These are phyloP conservation scores for Aulostomus chinensis DNA, from an alignment of 2,797 vertebrate genomes.

Conservation along the genomic window DNA sequence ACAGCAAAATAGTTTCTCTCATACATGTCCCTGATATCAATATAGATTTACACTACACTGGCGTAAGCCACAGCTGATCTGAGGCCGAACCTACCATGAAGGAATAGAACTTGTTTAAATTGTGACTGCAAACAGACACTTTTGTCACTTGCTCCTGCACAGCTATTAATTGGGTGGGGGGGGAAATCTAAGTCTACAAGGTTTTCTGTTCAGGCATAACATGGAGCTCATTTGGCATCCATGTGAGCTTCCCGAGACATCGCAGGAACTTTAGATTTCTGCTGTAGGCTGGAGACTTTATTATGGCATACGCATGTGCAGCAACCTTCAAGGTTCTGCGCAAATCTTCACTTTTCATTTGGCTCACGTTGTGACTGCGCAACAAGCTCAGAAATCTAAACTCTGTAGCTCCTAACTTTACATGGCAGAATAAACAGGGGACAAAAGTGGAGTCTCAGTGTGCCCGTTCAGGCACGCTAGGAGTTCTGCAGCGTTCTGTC, in stretches of 20 bases:
- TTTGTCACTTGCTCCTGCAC: too few species aligned
- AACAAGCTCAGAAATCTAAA: slow-evolving; percentile 1
- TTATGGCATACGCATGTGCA: background rate
- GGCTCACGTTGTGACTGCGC: background rate
- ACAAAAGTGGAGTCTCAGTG: slow-evolving; percentile 1
- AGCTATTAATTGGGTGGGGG: background rate
- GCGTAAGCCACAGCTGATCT: too few species aligned
- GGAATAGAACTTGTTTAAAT: too few species aligned
- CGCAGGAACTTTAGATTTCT: slow-evolving; percentile 8
- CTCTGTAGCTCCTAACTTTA: slow-evolving; percentile 4
- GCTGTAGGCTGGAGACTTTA: slow-evolving; percentile 1
- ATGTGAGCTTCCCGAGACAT: slow-evolving; percentile 1
- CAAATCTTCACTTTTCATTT: slow-evolving; percentile 14
- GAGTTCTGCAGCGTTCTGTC: slow-evolving; percentile 49
- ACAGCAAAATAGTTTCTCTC: too few species aligned
- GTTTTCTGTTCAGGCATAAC: slow-evolving; percentile 5
- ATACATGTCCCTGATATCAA: too few species aligned
- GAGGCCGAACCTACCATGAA: too few species aligned
- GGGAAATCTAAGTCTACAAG: too few species aligned
- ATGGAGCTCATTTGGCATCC: slow-evolving; percentile 4
- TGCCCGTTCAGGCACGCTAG: slow-evolving; percentile 18
- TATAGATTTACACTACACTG: too few species aligned
- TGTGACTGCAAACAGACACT: too few species aligned
- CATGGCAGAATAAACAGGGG: slow-evolving; percentile 16
- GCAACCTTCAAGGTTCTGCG: slow-evolving; percentile 3